A percentile compares a stretch with the other conserved stretches of the same genome.
These are phyloP conservation scores for Cistogaster globosa DNA, from an alignment of 2,888 invertebrate genomes.

Conservation along the genomic window DNA sequence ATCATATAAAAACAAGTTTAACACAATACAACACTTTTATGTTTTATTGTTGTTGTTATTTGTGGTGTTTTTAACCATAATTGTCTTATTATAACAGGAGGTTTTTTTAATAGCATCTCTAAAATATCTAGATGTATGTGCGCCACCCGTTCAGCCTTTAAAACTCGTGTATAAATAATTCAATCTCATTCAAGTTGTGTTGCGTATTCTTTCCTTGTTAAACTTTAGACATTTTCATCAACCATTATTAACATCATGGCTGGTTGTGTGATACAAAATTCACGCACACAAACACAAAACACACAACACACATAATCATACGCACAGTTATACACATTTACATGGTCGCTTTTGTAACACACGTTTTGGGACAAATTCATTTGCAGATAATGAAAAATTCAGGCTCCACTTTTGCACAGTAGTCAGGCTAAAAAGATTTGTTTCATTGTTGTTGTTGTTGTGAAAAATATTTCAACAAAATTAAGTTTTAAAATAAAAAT, in stretches of 20 bases:
- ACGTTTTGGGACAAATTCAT: too few species aligned
- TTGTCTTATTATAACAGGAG: constrained; percentile 31
- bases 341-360: too few species aligned
- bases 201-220: not conserved
- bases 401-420: too few species aligned
- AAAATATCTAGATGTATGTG: not conserved
- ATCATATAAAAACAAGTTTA: constrained; percentile 14
- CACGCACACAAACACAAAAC: not conserved
- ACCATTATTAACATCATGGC: constrained; percentile 41
- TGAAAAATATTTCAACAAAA: too few species aligned
- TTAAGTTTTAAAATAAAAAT: too few species aligned
- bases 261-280: too few species aligned
- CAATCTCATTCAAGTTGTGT: not conserved
- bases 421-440: too few species aligned
- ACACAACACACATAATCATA: not conserved
- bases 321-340: too few species aligned
- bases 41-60: not conserved
- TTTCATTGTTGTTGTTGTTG: too few species aligned
- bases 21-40: constrained; percentile 4
- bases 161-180: not conserved
- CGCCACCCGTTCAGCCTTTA: not conserved
- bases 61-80: constrained; percentile 2
- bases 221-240: constrained; percentile 23
- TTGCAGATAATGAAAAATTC: too few species aligned
- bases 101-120: constrained; percentile 10